These are phyloP conservation scores for Grus americana DNA, from an alignment of 2,113 vertebrate genomes.

Conservation along the genomic window DNA sequence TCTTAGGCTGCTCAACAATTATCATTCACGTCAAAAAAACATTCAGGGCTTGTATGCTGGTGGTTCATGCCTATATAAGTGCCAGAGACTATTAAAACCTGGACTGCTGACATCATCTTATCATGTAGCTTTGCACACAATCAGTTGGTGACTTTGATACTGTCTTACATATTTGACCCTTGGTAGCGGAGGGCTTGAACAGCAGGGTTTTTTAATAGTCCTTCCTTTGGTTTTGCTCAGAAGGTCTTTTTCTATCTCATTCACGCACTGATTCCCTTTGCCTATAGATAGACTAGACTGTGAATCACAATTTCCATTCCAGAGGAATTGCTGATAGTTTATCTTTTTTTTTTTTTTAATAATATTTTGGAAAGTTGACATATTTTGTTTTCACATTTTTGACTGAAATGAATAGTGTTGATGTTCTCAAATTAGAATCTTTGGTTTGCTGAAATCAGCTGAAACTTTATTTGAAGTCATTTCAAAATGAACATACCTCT, in stretches of 20 bases:
- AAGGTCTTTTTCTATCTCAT: not conserved
- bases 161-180: not conserved
- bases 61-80: not conserved
- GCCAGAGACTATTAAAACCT: not conserved
- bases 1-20: not conserved
- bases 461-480: not conserved
- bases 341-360: not conserved
- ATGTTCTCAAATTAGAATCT: not conserved
- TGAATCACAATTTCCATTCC: not conserved
- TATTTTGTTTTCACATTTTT: slow-evolving; percentile 18
- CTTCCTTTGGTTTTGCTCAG: not conserved
- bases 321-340: not conserved
- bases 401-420: not conserved
- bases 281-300: not conserved
- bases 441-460: not conserved
- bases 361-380: not conserved
- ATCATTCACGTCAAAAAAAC: not conserved
- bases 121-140: not conserved
- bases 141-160: not conserved
- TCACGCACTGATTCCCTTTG: not conserved
- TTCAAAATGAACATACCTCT: not conserved
- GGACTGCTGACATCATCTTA: not conserved
- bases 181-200: not conserved
- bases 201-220: not conserved
- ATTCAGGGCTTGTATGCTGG: not conserved